Evolutionary conservation across 2,797 vertebrate species (phyloP).

Genomic region (Scyliorhinus canicula): DNA sequence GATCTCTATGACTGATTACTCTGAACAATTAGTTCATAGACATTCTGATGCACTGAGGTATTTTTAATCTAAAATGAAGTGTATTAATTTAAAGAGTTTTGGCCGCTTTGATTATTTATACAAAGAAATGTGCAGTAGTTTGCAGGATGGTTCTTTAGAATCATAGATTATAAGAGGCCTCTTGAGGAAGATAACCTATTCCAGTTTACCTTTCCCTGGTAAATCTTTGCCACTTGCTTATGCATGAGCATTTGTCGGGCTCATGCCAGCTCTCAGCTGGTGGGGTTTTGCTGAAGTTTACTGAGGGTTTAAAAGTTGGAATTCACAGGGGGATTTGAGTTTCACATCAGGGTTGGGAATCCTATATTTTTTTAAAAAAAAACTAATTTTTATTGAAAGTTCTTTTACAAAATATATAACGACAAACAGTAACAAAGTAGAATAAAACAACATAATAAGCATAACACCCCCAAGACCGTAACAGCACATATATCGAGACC

Average conservation of each 20-base stretch:
- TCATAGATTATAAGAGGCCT: background rate
- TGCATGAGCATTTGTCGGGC: background rate
- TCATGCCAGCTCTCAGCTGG: background rate
- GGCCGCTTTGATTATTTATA: background rate
- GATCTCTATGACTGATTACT: constrained; percentile 13
- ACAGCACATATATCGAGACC: too few species aligned
- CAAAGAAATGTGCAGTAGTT: background rate
- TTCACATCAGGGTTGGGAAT: background rate
- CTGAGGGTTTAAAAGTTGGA: background rate
- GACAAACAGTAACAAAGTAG: too few species aligned
- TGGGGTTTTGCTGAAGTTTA: background rate
- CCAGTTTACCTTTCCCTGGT: background rate
- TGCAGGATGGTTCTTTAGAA: background rate
- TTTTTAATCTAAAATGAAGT: background rate
- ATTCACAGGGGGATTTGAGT: background rate
- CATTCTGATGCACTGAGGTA: background rate
- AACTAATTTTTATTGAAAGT: too few species aligned
- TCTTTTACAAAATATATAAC: too few species aligned
- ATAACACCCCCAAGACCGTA: too few species aligned
- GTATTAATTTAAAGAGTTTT: background rate
- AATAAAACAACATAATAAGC: too few species aligned
- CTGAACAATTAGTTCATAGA: background rate
- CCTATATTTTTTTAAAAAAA: too few species aligned
- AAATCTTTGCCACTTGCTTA: background rate
- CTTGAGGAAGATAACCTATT: background rate